phyloP scores from a whole-genome alignment of 1,140 invertebrate genomes.

The Cyclargus thomasi region DNA sequence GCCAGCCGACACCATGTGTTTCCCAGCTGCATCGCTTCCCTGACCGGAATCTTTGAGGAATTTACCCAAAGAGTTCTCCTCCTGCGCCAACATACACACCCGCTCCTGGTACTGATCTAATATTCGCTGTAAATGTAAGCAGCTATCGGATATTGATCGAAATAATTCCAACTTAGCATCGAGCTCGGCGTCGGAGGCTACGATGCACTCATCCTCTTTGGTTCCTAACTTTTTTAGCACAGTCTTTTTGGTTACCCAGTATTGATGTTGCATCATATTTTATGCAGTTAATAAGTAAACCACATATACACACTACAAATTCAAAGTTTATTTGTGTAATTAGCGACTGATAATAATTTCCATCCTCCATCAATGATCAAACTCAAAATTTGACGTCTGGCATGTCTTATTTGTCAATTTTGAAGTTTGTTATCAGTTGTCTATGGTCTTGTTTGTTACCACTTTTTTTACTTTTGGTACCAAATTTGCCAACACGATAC shows the following conservation, averaged over 20 bases:
- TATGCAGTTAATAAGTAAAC: background rate
- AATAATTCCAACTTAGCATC: conserved; percentile 98
- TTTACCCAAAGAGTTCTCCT: conserved; percentile 95
- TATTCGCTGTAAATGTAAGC: conserved; percentile 89
- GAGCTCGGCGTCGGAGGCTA: conserved; percentile 95
- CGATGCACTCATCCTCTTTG: conserved; percentile 98
- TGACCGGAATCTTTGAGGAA: conserved; percentile 97
- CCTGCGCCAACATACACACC: conserved; percentile 94
- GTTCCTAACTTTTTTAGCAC: conserved; percentile 95
- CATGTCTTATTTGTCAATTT: no score
- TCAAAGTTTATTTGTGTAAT: background rate
- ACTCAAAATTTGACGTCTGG: background rate
- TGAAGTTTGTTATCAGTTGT: no score
- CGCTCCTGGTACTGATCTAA: conserved; percentile 97
- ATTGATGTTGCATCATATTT: conserved; percentile 92
- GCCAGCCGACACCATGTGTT: conserved; percentile 95
- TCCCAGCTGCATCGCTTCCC: conserved; percentile 84
- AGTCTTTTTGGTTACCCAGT: conserved; percentile 98
- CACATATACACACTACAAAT: background rate
- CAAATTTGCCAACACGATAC: no score
- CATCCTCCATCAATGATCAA: background rate
- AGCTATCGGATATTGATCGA: conserved; percentile 95
- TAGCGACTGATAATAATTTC: background rate
- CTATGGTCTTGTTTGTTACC: no score
- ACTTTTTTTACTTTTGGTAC: no score